Conservation (phyloP, 2,797 vertebrate species). For the Acanthurus lineatus region DNA sequence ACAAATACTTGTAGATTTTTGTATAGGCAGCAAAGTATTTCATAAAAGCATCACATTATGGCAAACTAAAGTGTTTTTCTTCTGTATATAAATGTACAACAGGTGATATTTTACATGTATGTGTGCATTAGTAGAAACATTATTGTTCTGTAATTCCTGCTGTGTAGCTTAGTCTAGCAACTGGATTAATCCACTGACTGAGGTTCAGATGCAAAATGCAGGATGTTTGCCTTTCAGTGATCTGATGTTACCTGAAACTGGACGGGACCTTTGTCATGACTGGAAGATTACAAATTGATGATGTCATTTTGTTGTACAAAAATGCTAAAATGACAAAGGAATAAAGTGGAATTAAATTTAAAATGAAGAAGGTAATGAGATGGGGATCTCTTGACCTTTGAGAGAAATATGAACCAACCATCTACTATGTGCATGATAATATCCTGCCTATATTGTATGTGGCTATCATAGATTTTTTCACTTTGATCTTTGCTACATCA, state of each 20-base stretch:
- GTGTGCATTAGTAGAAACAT: conserved; percentile 60
- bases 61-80: conserved; percentile 63
- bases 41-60: conserved; percentile 56
- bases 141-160: conserved; percentile 60
- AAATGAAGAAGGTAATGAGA: conserved; percentile 7
- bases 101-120: conserved; percentile 57
- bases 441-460: conserved; percentile 66
- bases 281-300: background rate
- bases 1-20: conserved; percentile 77
- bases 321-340: background rate
- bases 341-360: background rate
- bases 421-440: conserved; percentile 75
- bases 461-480: conserved; percentile 74
- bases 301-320: background rate
- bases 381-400: conserved; percentile 7
- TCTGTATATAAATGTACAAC: conserved; percentile 73
- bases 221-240: conserved; percentile 7
- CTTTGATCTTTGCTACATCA: conserved; percentile 78
- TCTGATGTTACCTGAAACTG: conserved; percentile 4
- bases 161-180: conserved; percentile 53
- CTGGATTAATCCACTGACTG: conserved; percentile 24
- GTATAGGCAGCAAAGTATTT: conserved; percentile 73
- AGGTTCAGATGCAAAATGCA: conserved; percentile 26
- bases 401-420: conserved; percentile 22
- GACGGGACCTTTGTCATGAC: background rate